Evolutionary conservation across 2,113 vertebrate genomes (phyloP).

Genomic region (Strigops habroptila): DNA sequence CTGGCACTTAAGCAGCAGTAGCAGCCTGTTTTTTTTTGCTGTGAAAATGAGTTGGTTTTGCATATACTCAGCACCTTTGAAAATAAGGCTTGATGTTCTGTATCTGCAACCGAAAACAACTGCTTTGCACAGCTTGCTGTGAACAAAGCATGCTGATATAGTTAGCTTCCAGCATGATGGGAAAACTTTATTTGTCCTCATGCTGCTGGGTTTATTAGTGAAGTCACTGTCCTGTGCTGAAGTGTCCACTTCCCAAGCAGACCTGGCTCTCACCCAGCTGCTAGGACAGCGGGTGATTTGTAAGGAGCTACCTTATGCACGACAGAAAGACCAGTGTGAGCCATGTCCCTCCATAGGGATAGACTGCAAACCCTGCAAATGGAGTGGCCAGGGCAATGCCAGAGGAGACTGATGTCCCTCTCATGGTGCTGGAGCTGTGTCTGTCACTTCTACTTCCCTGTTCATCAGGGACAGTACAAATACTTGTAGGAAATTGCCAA

Average conservation of each 20-base stretch:
- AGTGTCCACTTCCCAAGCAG: not conserved
- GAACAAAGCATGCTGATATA: accelerated
- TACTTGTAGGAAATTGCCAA: not conserved
- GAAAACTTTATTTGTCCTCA: not conserved
- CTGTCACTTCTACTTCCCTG: not conserved
- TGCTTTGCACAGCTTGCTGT: not conserved
- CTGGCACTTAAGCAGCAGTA: not conserved
- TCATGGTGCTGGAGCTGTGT: not conserved
- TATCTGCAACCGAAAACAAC: not conserved
- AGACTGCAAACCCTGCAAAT: not conserved
- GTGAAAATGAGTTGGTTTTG: not conserved
- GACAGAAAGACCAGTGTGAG: not conserved
- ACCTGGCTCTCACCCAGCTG: not conserved
- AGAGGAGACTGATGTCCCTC: not conserved
- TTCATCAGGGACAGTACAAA: not conserved
- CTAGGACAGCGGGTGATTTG: accelerated
- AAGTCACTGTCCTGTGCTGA: not conserved
- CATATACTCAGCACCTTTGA: not conserved
- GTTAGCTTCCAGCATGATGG: not conserved
- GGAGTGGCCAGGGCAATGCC: not conserved
- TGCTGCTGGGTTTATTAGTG: not conserved
- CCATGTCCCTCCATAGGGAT: accelerated
- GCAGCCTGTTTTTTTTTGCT: not conserved
- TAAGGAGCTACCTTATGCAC: accelerated
- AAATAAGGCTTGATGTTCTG: not conserved